Base-by-base conservation (phyloP, 2,797 vertebrate genomes). In the Hozukius guyotensis region DNA sequence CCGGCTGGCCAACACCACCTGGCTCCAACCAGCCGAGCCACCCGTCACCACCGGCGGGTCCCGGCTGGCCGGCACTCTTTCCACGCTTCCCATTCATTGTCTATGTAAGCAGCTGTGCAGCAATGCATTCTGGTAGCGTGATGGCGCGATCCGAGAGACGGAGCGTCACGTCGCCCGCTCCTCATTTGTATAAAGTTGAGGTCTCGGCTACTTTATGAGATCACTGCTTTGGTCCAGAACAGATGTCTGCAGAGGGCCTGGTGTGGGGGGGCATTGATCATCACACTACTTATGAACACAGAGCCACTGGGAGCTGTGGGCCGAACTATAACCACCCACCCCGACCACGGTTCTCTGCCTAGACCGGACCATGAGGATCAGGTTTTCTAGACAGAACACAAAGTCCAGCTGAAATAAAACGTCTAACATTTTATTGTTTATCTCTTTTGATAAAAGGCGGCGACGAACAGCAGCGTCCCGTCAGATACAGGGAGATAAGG, bases 401-500 rank as follows among this genome's bases (percentile, higher is more conserved):
- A 62, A 34, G 20, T 57, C 3, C 16, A 6, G 8, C 9, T 18
- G 27, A 75, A 42, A 61, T 76, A 8, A 75, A 69, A 24, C 10
- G 12, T 24, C 4, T 6, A 4, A 4, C 1, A 20, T 72, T 62
- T 61, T 62, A 5, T 34, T 56, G 3, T 24, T 34, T 36, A 16
- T 75, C 16, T 29, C n/a, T 36, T 63, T 38, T 38, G 49, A 79
- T 69, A 38, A 32, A 76, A n/a, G 29, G 53, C 2, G 1, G 18
- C 25, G 64, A 65, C 64, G 72, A 73, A 63, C 22, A 27, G 52
- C 34, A 49, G 69, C 81, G 81, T 81, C 72, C 64, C 18, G 24
- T 13, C 29, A 60, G 70, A 76, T 71, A 69, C 38, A 22, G 14
- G 60, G 11, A 69, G 67, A 72, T 69, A 64, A 29, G 14, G 2